Conservation (phyloP, 92 coral and sea anemone genomes). For the Epizoanthus rinbou region DNA sequence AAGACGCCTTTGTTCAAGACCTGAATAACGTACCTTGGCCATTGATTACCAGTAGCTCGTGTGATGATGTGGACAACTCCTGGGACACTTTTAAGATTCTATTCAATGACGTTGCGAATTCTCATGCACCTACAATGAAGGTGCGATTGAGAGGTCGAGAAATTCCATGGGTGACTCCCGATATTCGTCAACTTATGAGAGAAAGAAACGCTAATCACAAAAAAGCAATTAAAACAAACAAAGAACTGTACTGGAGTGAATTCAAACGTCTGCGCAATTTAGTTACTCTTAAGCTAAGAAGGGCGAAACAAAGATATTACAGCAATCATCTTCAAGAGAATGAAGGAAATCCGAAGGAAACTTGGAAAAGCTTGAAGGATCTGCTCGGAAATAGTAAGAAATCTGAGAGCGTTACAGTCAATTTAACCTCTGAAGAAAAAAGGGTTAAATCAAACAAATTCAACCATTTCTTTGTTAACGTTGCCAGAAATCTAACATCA, state of each 20-base stretch:
- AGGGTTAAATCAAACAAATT: neutral
- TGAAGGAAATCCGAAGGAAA: constrained; percentile 52
- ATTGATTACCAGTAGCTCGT: constrained; percentile 23
- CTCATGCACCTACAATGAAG: constrained; percentile 46
- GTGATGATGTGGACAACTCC: constrained; percentile 40
- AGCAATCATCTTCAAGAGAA: constrained; percentile 56
- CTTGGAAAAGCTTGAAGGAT: constrained; percentile 56
- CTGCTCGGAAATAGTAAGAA: constrained; percentile 39
- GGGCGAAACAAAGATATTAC: constrained; percentile 51
- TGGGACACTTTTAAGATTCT: constrained; percentile 57
- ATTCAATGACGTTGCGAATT: constrained; percentile 48
- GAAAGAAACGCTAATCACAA: constrained; percentile 42
- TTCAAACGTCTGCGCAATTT: constrained; percentile 48
- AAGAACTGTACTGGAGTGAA: constrained; percentile 46
- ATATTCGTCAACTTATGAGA: constrained; percentile 51
- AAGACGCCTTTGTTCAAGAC: constrained; percentile 33
- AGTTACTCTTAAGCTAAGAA: constrained; percentile 47
- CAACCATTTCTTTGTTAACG: neutral
- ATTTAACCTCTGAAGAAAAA: neutral
- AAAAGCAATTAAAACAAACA: constrained; percentile 46
- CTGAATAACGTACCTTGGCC: constrained; percentile 37
- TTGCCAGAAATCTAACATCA: too few species aligned
- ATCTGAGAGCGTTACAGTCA: neutral
- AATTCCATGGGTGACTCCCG: constrained; percentile 55
- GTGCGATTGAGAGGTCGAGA: constrained; percentile 53